Conservation (phyloP, 2,113 vertebrate species). For the Paracanthobrama guichenoti region DNA sequence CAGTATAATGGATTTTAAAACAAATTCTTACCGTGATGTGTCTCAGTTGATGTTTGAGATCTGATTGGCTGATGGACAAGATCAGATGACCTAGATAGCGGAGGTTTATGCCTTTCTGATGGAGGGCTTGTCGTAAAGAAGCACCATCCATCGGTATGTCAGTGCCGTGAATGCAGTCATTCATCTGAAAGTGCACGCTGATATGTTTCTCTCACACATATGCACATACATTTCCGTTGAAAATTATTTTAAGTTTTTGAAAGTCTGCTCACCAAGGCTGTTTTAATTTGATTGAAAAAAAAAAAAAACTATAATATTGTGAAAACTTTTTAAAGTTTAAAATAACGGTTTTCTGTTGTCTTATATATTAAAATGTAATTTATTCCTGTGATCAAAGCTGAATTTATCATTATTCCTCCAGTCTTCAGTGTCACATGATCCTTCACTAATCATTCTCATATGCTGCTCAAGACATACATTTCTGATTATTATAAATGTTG, state of each 20-base stretch:
- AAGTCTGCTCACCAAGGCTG: too few relatives aligned
- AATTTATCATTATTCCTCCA: not conserved
- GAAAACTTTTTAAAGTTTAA: not conserved
- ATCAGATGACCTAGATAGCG: constrained; percentile 78
- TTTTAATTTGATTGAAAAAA: too few relatives aligned
- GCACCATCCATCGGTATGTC: constrained; percentile 76
- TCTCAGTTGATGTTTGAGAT: constrained; percentile 71
- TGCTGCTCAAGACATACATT: not conserved
- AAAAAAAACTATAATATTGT: not conserved
- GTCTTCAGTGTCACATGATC: not conserved
- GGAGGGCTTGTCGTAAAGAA: constrained; percentile 74
- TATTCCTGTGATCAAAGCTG: not conserved
- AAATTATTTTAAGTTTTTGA: too few relatives aligned
- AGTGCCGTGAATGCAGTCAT: constrained; percentile 67
- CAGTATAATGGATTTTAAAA: not conserved
- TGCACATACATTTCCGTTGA: too few relatives aligned
- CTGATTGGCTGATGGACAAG: constrained; percentile 68
- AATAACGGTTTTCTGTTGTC: not conserved
- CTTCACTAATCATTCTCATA: not conserved
- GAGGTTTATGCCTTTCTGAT: constrained; percentile 78
- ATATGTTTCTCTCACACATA: too few relatives aligned
- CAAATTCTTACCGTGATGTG: constrained; percentile 72
- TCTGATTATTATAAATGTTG: not conserved
- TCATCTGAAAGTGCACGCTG: constrained; percentile 64
- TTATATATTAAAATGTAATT: not conserved